A percentile compares a stretch with the other conserved stretches of the same genome.
phyloP scores from a whole-genome alignment of 2,888 invertebrate species.

The Cephus nigrinus region DNA sequence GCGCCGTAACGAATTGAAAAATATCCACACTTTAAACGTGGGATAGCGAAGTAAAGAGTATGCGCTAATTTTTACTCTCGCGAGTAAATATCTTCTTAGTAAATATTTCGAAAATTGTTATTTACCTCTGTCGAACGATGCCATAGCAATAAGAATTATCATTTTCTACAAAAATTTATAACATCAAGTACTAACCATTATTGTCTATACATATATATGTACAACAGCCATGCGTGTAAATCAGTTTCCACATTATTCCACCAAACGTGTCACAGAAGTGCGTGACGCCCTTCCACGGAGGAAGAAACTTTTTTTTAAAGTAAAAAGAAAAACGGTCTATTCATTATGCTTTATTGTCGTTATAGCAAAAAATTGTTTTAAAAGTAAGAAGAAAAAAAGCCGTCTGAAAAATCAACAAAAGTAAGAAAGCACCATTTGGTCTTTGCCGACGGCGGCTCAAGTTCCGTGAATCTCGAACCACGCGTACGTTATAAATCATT shows the following conservation, averaged over 20 bases:
- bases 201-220: no score
- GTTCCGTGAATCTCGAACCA: constrained; percentile 44
- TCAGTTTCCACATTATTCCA: neutral
- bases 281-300: no score
- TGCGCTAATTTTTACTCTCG: neutral
- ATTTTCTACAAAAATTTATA: neutral
- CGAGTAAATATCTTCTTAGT: neutral
- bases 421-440: constrained; percentile 28
- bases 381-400: constrained; percentile 1
- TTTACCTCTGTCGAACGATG: neutral
- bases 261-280: no score
- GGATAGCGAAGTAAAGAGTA: neutral
- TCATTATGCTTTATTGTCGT: neutral
- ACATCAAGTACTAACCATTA: no score
- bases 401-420: constrained; percentile 6
- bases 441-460: neutral
- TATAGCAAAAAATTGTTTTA: neutral
- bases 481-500: constrained; percentile 59
- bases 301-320: neutral
- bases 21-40: neutral
- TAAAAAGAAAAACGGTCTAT: neutral
- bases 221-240: neutral
- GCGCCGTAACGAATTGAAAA: neutral
- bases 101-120: neutral
- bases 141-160: neutral